Conservation (phyloP, 2,113 vertebrate genomes). For the Dipodomys spectabilis region DNA sequence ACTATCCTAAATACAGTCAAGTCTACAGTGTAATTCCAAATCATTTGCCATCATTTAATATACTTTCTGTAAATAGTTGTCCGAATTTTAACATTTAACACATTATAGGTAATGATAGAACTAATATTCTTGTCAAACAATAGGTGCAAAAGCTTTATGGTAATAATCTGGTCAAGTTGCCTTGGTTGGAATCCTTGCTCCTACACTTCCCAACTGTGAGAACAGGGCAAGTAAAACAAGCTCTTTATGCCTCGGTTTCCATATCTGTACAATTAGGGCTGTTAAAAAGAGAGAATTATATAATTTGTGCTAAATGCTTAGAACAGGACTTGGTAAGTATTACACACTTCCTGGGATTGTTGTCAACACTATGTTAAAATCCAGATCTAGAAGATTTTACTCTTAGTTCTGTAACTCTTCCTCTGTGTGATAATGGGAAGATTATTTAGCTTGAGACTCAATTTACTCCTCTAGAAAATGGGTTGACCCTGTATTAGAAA, state of each 20-base stretch:
- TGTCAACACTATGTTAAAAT: background rate
- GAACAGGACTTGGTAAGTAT: background rate
- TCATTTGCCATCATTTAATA: constrained; percentile 54
- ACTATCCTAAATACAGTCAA: constrained; percentile 51
- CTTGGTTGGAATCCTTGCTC: background rate
- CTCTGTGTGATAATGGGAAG: background rate
- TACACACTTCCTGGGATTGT: background rate
- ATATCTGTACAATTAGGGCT: constrained; percentile 17
- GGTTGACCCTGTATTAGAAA: too few species aligned
- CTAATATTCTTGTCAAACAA: constrained; percentile 29
- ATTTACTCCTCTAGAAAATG: constrained; percentile 23
- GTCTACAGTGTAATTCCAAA: background rate
- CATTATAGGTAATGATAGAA: background rate
- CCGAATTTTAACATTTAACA: constrained; percentile 34
- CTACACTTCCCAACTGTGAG: constrained; percentile 20
- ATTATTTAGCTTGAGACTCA: constrained; percentile 36
- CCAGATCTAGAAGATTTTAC: constrained; percentile 12
- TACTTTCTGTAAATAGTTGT: constrained; percentile 41
- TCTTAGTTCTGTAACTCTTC: background rate
- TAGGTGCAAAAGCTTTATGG: background rate
- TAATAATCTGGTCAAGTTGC: background rate
- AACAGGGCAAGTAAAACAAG: background rate
- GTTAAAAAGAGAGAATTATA: background rate
- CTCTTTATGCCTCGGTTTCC: background rate
- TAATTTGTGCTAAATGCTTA: background rate